Conservation (phyloP, 2,888 invertebrate species). For the Dasysyrphus tricinctus region DNA sequence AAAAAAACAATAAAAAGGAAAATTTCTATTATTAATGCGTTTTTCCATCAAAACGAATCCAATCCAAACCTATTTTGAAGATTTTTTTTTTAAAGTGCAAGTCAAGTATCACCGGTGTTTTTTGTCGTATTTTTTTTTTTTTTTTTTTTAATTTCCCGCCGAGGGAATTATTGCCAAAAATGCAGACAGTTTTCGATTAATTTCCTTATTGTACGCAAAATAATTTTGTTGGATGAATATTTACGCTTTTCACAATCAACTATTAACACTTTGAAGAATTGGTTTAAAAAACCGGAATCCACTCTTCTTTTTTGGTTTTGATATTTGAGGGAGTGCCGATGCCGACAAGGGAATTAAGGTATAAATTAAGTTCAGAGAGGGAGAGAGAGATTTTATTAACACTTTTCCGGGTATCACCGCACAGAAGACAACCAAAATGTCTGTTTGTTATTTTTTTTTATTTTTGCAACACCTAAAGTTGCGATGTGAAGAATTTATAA, state of each 20-base stretch:
- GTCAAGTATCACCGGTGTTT: constrained; percentile 25
- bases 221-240: background rate
- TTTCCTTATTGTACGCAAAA: constrained; percentile 55
- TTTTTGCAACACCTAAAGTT: constrained; percentile 29
- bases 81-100: constrained; percentile 19
- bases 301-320: constrained; percentile 16
- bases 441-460: background rate
- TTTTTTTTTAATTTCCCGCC: constrained; percentile 16
- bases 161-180: constrained; percentile 28
- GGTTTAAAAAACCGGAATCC: background rate
- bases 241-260: constrained; percentile 24
- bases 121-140: background rate
- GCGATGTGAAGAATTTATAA: constrained; percentile 43
- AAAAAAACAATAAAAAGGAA: constrained; percentile 5
- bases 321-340: constrained; percentile 14
- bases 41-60: constrained; percentile 20
- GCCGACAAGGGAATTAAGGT: constrained; percentile 4
- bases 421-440: constrained; percentile 10
- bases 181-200: constrained; percentile 25
- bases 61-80: constrained; percentile 10
- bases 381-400: constrained; percentile 11
- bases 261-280: constrained; percentile 10
- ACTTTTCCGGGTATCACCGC: constrained; percentile 46
- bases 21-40: constrained; percentile 40
- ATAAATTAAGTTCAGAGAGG: background rate